Percentiles rank a stretch among this genome's conserved stretches.
Evolutionary conservation across 2,113 vertebrate genomes (phyloP).

Genomic region (Vulpes vulpes): DNA sequence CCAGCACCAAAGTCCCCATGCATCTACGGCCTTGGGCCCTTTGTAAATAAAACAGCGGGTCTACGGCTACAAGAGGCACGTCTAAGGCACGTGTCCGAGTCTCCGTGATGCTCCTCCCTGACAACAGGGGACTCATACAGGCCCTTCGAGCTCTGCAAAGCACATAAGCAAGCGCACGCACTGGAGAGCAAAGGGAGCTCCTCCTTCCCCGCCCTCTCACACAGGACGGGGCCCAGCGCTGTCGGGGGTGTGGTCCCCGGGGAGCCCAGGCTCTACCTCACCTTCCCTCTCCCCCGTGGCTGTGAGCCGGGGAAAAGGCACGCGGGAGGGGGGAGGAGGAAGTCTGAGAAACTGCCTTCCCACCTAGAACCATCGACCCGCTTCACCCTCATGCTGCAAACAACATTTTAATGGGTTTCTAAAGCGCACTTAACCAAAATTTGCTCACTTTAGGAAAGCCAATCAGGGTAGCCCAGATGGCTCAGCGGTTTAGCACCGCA

Average conservation of each 20-base stretch:
- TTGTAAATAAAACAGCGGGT: too few species aligned
- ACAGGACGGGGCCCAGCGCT: too few species aligned
- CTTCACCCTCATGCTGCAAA: accelerated
- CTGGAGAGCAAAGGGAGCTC: not conserved
- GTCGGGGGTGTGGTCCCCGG: not conserved
- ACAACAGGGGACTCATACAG: accelerated
- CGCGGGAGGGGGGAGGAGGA: accelerated
- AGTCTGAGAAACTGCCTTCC: not conserved
- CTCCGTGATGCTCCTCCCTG: accelerated
- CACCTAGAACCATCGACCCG: accelerated
- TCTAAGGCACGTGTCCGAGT: not conserved
- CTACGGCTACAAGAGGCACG: not conserved
- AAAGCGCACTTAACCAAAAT: accelerated
- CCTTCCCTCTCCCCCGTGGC: accelerated
- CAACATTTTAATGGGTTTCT: accelerated
- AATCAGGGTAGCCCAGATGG: not conserved
- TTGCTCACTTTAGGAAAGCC: not conserved
- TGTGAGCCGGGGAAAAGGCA: accelerated
- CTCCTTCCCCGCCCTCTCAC: not conserved
- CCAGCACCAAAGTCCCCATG: too few species aligned
- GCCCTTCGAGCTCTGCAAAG: not conserved
- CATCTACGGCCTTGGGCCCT: not conserved
- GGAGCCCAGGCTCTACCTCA: too few species aligned
- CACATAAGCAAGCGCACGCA: not conserved
- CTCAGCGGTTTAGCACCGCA: too few species aligned